A percentile compares a stretch with the other conserved stretches of the same genome.
phyloP scores from a whole-genome alignment of 2,888 invertebrate genomes.

The Drosophila phalerata region DNA sequence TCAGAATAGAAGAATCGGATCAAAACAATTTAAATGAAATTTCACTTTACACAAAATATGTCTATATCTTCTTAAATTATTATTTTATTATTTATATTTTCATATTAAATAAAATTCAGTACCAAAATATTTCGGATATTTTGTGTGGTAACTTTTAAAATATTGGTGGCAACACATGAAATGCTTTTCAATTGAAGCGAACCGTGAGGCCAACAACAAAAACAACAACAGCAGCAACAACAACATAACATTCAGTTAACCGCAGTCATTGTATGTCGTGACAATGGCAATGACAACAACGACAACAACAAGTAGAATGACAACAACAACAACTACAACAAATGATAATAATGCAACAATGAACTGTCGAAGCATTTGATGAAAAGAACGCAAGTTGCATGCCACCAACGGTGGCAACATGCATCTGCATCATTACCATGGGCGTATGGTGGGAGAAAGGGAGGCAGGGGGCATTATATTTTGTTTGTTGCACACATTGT shows the following conservation, averaged over 20 bases:
- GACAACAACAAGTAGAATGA: constrained; percentile 8
- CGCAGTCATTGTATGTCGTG: constrained; percentile 44
- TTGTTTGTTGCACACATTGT: constrained; percentile 73
- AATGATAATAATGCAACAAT: constrained; percentile 62
- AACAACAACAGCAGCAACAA: background rate
- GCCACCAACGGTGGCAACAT: constrained; percentile 1
- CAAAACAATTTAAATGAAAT: background rate
- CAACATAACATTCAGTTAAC: constrained; percentile 31
- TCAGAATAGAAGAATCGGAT: background rate
- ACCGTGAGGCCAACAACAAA: background rate
- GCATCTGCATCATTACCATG: constrained; percentile 15
- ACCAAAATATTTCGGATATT: background rate
- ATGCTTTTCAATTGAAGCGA: constrained; percentile 7
- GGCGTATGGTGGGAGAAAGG: background rate
- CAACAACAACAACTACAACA: constrained; percentile 31
- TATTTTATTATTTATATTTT: too few relatives aligned
- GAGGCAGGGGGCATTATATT: constrained; percentile 45
- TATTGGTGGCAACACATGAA: constrained; percentile 16
- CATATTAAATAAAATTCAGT: background rate
- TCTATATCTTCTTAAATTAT: background rate
- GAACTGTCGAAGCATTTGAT: constrained; percentile 50
- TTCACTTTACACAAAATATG: background rate
- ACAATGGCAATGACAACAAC: constrained; percentile 31
- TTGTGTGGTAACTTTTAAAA: background rate
- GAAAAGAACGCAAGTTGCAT: constrained; percentile 42